A percentile compares a stretch with the other conserved stretches of the same genome.
phyloP scores from a whole-genome alignment of 1,140 invertebrate species.

The Panagrolaimus sp. region DNA sequence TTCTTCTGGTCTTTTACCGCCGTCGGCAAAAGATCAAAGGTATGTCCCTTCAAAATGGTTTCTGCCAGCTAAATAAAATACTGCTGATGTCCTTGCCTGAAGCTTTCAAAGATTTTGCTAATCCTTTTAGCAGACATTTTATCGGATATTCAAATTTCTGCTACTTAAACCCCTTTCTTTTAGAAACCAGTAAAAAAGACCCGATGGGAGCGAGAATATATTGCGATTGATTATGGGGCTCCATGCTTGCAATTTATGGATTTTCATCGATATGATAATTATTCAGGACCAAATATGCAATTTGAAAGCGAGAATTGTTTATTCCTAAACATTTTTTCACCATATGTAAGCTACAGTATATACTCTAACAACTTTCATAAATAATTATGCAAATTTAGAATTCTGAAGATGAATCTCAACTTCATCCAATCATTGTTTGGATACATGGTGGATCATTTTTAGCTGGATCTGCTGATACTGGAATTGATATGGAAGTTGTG shows the following conservation, averaged over 20 bases:
- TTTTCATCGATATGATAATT: conserved; percentile 55
- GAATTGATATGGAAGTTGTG: conserved; percentile 44
- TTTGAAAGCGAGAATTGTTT: conserved; percentile 82
- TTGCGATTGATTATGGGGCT: conserved; percentile 54
- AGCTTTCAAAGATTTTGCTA: too few species aligned
- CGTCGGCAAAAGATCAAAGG: too few species aligned
- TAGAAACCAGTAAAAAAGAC: conserved; percentile 57
- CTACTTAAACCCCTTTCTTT: too few species aligned
- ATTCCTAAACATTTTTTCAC: conserved; percentile 80
- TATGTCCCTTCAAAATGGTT: too few species aligned
- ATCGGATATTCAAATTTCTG: too few species aligned
- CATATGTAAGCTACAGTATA: conserved; percentile 62
- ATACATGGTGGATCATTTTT: conserved; percentile 93
- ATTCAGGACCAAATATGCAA: conserved; percentile 48
- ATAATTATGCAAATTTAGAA: conserved; percentile 44
- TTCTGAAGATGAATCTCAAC: conserved; percentile 66
- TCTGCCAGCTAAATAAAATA: too few species aligned
- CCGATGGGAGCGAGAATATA: conserved; percentile 55
- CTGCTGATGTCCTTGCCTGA: too few species aligned
- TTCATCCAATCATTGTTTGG: conserved; percentile 89
- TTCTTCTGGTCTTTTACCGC: too few species aligned
- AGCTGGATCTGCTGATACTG: conserved; percentile 72
- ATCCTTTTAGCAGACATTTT: too few species aligned
- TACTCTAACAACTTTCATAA: conserved; percentile 30
- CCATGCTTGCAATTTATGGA: conserved; percentile 59